These are phyloP conservation scores for Notamacropus eugenii DNA, from an alignment of 2,797 vertebrate species.

Conservation along the genomic window DNA sequence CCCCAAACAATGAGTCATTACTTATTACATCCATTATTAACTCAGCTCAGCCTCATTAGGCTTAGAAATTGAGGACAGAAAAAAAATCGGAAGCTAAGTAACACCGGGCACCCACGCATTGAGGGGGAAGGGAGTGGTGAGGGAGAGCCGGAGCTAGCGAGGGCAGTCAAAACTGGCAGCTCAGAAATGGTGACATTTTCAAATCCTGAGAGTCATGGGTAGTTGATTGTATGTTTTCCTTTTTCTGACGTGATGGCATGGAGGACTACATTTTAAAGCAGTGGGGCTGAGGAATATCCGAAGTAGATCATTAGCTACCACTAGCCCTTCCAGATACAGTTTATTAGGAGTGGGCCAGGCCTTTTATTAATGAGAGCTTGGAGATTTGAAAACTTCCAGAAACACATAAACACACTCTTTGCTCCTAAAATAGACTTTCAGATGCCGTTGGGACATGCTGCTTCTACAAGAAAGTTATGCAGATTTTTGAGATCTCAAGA, in stretches of 20 bases:
- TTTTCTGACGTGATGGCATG: slow-evolving; percentile 84
- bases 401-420: neutral
- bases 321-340: slow-evolving; percentile 74
- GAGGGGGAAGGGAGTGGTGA: slow-evolving; percentile 52
- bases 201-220: slow-evolving; percentile 81
- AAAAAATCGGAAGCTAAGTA: slow-evolving; percentile 79
- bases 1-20: slow-evolving; percentile 96
- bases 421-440: neutral
- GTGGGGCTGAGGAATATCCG: slow-evolving; percentile 62
- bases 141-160: slow-evolving; percentile 46
- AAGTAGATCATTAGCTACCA: slow-evolving; percentile 75
- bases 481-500: neutral
- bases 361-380: slow-evolving; percentile 59
- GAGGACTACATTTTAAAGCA: slow-evolving; percentile 76
- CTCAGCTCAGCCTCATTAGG: slow-evolving; percentile 99
- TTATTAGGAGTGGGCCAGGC: slow-evolving; percentile 54
- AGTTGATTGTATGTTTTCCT: slow-evolving; percentile 87
- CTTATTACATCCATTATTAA: slow-evolving; percentile 99
- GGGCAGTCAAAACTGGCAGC: slow-evolving; percentile 80
- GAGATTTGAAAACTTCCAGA: slow-evolving; percentile 8
- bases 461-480: neutral
- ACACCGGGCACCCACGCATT: slow-evolving; percentile 68
- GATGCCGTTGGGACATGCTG: neutral
- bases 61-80: slow-evolving; percentile 98
- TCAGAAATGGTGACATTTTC: slow-evolving; percentile 83